Evolutionary conservation across 2,797 vertebrate genomes (phyloP).

Genomic region (Schizopygopsis malacanthus): DNA sequence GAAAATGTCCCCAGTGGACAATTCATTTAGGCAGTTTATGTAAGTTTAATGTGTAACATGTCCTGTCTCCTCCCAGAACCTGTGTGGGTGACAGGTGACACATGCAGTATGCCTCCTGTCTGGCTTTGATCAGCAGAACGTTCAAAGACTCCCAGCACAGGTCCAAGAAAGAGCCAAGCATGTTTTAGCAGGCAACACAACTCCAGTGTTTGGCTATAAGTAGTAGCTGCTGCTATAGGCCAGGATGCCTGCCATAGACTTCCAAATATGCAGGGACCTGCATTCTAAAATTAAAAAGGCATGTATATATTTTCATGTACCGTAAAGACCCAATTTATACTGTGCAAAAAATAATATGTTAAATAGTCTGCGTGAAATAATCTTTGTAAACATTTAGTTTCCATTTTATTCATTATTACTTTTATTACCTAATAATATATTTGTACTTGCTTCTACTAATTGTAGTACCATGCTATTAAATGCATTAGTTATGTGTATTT

Average conservation of each 20-base stretch:
- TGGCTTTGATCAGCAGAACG: constrained; percentile 41
- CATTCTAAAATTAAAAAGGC: background rate
- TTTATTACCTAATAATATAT: background rate
- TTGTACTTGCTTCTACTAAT: background rate
- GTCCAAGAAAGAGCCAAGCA: constrained; percentile 1
- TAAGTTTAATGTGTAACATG: constrained; percentile 22
- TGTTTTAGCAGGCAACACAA: constrained; percentile 20
- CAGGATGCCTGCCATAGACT: background rate
- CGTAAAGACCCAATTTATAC: background rate
- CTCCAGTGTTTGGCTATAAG: background rate
- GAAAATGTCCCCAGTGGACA: constrained; percentile 10
- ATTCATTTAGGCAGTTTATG: constrained; percentile 31
- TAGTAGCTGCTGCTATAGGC: background rate
- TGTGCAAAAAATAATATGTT: background rate
- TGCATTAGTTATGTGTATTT: background rate
- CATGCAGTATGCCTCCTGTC: background rate
- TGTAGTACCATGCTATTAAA: background rate
- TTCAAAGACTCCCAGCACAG: background rate
- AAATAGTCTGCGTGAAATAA: background rate
- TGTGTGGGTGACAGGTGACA: constrained; percentile 20
- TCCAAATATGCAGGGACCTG: background rate
- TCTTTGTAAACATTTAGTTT: background rate
- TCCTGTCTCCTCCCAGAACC: constrained; percentile 12
- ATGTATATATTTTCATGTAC: background rate
- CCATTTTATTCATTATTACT: background rate